phyloP scores from a whole-genome alignment of 92 coral and sea anemone species.

The Palythoa grandis region DNA sequence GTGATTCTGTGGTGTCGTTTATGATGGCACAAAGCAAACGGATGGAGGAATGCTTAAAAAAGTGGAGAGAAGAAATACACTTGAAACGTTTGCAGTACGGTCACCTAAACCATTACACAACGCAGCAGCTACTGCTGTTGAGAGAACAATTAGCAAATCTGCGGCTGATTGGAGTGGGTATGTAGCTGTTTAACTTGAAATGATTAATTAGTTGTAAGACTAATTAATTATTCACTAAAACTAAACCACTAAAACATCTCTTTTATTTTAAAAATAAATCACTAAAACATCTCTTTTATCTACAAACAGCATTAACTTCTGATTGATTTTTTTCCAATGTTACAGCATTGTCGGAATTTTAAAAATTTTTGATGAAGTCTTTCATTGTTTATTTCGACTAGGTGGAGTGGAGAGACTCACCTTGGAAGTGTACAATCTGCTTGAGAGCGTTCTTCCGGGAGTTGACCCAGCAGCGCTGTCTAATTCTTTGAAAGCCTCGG shows the following conservation, averaged over 20 bases:
- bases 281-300: neutral
- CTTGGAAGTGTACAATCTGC: conserved; percentile 68
- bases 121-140: conserved; percentile 76
- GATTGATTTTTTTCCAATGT: too few species aligned
- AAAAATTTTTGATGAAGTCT: neutral
- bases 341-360: neutral
- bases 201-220: neutral
- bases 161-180: conserved; percentile 54
- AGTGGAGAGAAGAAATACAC: conserved; percentile 70
- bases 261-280: too few species aligned
- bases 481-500: conserved; percentile 60
- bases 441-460: conserved; percentile 77
- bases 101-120: conserved; percentile 79
- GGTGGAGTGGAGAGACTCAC: conserved; percentile 42
- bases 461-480: conserved; percentile 59
- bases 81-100: conserved; percentile 52
- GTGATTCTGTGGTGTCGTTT: conserved; percentile 14
- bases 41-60: conserved; percentile 62
- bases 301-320: too few species aligned
- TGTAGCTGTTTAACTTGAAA: neutral
- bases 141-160: conserved; percentile 72
- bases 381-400: neutral
- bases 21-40: conserved; percentile 48
- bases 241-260: too few species aligned
- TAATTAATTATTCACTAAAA: too few species aligned